These are phyloP conservation scores for Pongo pygmaeus DNA, from an alignment of 2,113 vertebrate species.

Conservation along the genomic window DNA sequence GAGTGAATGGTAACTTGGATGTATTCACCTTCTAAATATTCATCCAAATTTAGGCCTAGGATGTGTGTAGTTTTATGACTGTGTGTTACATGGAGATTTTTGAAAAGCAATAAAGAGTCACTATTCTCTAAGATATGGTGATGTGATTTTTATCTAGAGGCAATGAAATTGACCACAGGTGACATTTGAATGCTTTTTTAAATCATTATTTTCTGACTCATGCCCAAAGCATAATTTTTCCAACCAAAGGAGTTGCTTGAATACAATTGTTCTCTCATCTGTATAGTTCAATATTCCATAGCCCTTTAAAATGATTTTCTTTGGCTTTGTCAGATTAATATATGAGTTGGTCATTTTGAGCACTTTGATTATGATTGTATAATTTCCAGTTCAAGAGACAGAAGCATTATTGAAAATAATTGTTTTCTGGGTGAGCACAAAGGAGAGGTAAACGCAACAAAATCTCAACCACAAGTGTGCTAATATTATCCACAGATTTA, in stretches of 20 bases:
- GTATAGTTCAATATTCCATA: not conserved
- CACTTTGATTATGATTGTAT: not conserved
- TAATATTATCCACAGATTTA: not conserved
- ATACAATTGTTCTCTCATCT: not conserved
- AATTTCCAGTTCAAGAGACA: not conserved
- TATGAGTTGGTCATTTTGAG: not conserved
- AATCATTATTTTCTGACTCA: not conserved
- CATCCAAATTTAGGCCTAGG: not conserved
- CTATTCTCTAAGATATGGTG: not conserved
- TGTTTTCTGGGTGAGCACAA: not conserved
- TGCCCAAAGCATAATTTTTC: not conserved
- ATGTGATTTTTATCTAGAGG: conserved; percentile 33
- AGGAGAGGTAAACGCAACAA: not conserved
- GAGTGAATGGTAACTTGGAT: not conserved
- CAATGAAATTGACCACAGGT: conserved; percentile 20
- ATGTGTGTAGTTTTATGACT: not conserved
- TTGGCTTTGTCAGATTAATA: conserved; percentile 20
- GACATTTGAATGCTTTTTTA: not conserved
- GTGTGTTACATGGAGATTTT: not conserved
- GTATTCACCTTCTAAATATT: not conserved
- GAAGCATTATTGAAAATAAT: not conserved
- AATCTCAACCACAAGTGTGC: not conserved
- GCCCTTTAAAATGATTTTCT: conserved; percentile 37
- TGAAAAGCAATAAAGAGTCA: not conserved
- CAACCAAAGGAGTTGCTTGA: not conserved